Percentiles rank a stretch among this genome's conserved stretches.
phyloP scores from a whole-genome alignment of 2,888 invertebrate species.

The Amitus sp. region DNA sequence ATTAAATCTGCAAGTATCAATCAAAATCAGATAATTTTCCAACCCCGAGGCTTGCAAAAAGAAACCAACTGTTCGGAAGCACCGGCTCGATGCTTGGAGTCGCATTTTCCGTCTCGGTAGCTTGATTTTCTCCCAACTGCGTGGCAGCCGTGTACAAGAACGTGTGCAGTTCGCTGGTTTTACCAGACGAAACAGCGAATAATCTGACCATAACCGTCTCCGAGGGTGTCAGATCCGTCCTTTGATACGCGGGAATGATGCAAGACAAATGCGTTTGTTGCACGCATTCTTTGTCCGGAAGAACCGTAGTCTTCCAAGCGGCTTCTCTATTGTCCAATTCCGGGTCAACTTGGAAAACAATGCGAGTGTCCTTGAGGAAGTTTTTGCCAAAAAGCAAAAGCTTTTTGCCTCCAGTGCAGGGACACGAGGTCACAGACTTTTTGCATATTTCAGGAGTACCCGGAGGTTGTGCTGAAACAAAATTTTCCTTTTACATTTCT shows the following conservation, averaged over 20 bases:
- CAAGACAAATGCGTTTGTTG: constrained; percentile 92
- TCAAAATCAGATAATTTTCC: too few species aligned
- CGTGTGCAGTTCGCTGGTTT: constrained; percentile 85
- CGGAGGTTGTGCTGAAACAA: constrained; percentile 83
- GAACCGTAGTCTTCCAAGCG: constrained; percentile 83
- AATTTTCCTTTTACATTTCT: neutral
- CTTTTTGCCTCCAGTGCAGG: constrained; percentile 83
- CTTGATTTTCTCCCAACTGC: constrained; percentile 53
- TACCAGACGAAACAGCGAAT: constrained; percentile 85
- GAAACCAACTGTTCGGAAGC: constrained; percentile 43
- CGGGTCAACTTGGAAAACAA: constrained; percentile 76
- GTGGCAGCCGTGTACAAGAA: constrained; percentile 77
- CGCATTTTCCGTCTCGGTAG: constrained; percentile 55
- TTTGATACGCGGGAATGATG: constrained; percentile 81
- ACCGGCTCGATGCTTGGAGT: constrained; percentile 46
- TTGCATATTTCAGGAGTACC: constrained; percentile 93
- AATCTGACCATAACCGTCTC: constrained; percentile 81
- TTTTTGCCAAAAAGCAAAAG: constrained; percentile 91
- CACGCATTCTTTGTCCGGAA: constrained; percentile 88
- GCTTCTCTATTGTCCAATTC: constrained; percentile 68
- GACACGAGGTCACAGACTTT: constrained; percentile 84
- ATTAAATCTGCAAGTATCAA: constrained; percentile 47
- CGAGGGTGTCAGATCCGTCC: constrained; percentile 71
- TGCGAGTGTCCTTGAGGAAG: constrained; percentile 89
- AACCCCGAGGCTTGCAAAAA: too few species aligned